Percentiles rank a stretch among this genome's conserved stretches.
These are phyloP conservation scores for Thaumatotibia leucotreta DNA, from an alignment of 1,140 invertebrate species.

Conservation along the genomic window DNA sequence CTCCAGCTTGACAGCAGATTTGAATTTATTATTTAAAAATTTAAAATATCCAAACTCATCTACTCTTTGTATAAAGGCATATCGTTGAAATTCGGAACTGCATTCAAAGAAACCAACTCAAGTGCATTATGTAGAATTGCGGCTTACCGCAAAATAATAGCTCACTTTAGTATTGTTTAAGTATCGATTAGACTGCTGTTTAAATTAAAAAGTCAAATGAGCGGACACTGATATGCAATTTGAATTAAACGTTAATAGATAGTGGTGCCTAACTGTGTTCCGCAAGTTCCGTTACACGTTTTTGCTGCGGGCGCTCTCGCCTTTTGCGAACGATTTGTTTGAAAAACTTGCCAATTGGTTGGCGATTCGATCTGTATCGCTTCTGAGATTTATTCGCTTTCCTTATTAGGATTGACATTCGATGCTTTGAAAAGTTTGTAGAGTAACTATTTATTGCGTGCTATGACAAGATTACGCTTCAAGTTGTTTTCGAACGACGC, in stretches of 20 bases:
- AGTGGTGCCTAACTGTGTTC: slow-evolving; percentile 6
- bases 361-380: not conserved
- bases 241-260: not conserved
- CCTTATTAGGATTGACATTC: not conserved
- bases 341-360: slow-evolving; percentile 1
- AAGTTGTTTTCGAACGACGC: not conserved
- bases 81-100: too few species aligned
- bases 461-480: not conserved
- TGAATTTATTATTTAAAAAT: too few species aligned
- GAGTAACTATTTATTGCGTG: not conserved
- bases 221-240: not conserved
- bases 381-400: not conserved
- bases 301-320: not conserved
- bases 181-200: not conserved
- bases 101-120: not conserved
- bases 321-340: not conserved
- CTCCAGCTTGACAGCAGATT: too few species aligned
- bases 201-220: slow-evolving; percentile 8
- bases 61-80: too few species aligned
- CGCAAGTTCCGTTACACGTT: slow-evolving; percentile 8
- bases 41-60: too few species aligned
- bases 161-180: not conserved
- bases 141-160: not conserved
- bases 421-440: not conserved
- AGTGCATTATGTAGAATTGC: too few species aligned